These are phyloP conservation scores for Sebastes steindachneri DNA, from an alignment of 2,797 vertebrate species.

Conservation along the genomic window DNA sequence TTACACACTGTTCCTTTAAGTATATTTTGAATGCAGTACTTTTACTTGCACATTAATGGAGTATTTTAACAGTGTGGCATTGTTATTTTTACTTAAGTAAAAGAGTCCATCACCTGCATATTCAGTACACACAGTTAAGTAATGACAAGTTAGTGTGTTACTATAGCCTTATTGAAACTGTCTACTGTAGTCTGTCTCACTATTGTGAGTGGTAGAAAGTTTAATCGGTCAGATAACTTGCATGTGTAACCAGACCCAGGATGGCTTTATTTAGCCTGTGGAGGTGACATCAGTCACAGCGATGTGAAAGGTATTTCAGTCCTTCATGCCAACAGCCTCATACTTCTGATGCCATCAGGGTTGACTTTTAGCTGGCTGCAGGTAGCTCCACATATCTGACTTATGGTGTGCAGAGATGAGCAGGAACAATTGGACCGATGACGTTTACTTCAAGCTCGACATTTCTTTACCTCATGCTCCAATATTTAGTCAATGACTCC, in stretches of 20 bases:
- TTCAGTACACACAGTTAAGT: background rate
- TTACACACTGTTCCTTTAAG: background rate
- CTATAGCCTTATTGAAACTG: background rate
- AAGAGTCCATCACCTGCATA: background rate
- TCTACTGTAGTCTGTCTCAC: constrained; percentile 1
- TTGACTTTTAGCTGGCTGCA: constrained; percentile 44
- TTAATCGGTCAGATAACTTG: constrained; percentile 66
- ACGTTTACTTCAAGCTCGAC: constrained; percentile 34
- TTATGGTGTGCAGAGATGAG: constrained; percentile 35
- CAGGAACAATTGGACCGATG: constrained; percentile 41
- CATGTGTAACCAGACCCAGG: constrained; percentile 67
- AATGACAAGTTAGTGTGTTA: background rate
- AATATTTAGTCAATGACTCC: constrained; percentile 58
- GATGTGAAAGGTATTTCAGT: constrained; percentile 72
- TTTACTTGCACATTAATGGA: background rate
- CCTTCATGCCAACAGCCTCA: constrained; percentile 57
- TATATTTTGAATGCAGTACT: background rate
- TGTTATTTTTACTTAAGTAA: background rate
- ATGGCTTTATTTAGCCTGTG: constrained; percentile 69
- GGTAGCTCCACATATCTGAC: constrained; percentile 46
- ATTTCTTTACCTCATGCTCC: constrained; percentile 52
- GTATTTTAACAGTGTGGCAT: background rate
- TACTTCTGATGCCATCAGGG: constrained; percentile 54
- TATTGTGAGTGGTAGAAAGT: constrained; percentile 37
- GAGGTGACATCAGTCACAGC: constrained; percentile 74